Conservation (phyloP, 2,113 vertebrate genomes). For the Limnothrissa miodon region DNA sequence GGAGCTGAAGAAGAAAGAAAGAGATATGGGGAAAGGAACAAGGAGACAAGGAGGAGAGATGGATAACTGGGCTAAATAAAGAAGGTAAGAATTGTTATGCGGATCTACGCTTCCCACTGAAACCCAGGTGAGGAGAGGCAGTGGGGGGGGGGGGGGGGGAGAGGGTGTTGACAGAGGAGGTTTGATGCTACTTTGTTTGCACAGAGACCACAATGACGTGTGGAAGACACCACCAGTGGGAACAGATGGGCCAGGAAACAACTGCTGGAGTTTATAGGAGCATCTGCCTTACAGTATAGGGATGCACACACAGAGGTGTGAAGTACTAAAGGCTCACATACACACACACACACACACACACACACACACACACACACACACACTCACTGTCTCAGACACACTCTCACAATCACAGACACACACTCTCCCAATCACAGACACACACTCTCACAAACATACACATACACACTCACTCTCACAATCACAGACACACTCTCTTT, state of each 20-base stretch:
- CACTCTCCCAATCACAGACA: background rate
- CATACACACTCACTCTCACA: too few species aligned
- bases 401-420: background rate
- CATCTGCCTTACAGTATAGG: background rate
- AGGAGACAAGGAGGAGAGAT: constrained; percentile 11
- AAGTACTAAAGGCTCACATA: background rate
- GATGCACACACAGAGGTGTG: background rate
- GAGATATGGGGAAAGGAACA: background rate
- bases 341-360: background rate
- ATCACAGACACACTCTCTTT: background rate
- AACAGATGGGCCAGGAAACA: constrained; percentile 1
- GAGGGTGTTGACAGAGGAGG: background rate
- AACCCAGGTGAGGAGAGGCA: background rate
- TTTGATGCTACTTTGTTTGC: background rate
- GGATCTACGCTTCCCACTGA: background rate
- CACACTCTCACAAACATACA: too few species aligned
- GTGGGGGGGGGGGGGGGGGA: background rate
- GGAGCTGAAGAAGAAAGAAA: background rate
- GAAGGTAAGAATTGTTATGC: background rate
- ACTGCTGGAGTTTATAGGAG: background rate
- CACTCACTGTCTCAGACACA: background rate
- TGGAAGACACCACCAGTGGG: background rate
- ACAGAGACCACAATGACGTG: background rate
- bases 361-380: background rate
- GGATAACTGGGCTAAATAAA: background rate